A percentile compares a stretch with the other conserved stretches of the same genome.
Evolutionary conservation across 1,140 invertebrate species (phyloP).

Genomic region (Drosophila repletoides): DNA sequence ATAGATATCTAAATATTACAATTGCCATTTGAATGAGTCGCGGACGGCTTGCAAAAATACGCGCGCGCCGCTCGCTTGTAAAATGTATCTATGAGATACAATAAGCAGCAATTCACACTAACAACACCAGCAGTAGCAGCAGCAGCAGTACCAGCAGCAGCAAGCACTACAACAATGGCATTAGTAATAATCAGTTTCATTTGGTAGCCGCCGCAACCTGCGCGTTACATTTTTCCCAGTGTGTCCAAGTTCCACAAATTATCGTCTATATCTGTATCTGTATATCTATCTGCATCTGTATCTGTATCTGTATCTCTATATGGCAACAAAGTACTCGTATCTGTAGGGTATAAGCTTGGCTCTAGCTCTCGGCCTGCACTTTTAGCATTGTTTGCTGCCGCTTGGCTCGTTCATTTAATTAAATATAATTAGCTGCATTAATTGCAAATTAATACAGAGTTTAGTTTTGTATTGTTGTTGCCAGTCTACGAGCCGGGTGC

Average conservation of each 20-base stretch:
- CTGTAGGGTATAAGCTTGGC: conserved; percentile 32
- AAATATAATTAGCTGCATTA: conserved; percentile 81
- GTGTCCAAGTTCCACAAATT: conserved; percentile 48
- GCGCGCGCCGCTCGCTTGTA: conserved; percentile 28
- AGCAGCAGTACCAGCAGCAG: conserved; percentile 37
- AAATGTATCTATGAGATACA: conserved; percentile 70
- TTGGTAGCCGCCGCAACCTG: conserved; percentile 67
- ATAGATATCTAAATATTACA: conserved; percentile 49
- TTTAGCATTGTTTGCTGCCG: conserved; percentile 60
- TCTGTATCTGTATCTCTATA: conserved; percentile 21
- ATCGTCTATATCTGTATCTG: conserved; percentile 12
- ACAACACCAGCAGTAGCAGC: conserved; percentile 40
- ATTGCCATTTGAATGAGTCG: conserved; percentile 49
- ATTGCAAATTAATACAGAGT: conserved; percentile 80
- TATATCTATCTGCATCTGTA: conserved; percentile 9
- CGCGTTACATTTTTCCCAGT: conserved; percentile 71
- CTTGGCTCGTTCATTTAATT: conserved; percentile 73
- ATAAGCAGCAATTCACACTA: conserved; percentile 69
- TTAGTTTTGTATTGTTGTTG: conserved; percentile 63
- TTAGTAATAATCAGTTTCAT: conserved; percentile 78
- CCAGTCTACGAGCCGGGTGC: conserved; percentile 20
- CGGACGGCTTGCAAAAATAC: conserved; percentile 45
- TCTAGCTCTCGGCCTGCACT: background rate
- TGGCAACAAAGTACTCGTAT: conserved; percentile 39
- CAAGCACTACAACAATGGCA: conserved; percentile 49